A percentile compares a stretch with the other conserved stretches of the same genome.
These are phyloP conservation scores for Lophius piscatorius DNA, from an alignment of 2,113 vertebrate species.

Conservation along the genomic window DNA sequence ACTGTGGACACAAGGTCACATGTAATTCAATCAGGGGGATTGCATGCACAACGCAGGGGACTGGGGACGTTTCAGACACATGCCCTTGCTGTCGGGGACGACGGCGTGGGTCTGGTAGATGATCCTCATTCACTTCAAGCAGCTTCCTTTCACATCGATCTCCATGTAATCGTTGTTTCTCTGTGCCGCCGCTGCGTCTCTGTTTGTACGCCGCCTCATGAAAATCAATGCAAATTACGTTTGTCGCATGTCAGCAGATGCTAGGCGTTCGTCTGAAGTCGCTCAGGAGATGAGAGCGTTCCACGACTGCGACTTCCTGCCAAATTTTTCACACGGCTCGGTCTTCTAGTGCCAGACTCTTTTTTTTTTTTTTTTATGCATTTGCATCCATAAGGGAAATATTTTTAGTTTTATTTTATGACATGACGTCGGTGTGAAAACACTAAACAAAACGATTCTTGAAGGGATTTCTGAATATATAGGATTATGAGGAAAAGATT, in stretches of 20 bases:
- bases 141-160: conserved; percentile 2
- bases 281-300: conserved; percentile 12
- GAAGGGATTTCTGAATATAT: no score
- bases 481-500: no score
- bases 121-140: neutral
- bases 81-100: no score
- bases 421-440: no score
- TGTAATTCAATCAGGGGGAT: no score
- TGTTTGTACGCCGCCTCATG: conserved; percentile 28
- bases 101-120: no score
- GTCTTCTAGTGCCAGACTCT: neutral
- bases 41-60: no score
- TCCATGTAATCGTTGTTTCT: neutral
- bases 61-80: no score
- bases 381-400: neutral
- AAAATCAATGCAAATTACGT: conserved; percentile 46
- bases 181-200: neutral
- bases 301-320: neutral
- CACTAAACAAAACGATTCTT: no score
- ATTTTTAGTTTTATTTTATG: neutral
- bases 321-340: neutral
- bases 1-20: no score
- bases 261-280: conserved; percentile 11
- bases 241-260: conserved; percentile 24
- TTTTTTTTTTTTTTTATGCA: neutral